A percentile compares a stretch with the other conserved stretches of the same genome.
These are phyloP conservation scores for Diplolepis rosae DNA, from an alignment of 2,888 invertebrate genomes.

Conservation along the genomic window DNA sequence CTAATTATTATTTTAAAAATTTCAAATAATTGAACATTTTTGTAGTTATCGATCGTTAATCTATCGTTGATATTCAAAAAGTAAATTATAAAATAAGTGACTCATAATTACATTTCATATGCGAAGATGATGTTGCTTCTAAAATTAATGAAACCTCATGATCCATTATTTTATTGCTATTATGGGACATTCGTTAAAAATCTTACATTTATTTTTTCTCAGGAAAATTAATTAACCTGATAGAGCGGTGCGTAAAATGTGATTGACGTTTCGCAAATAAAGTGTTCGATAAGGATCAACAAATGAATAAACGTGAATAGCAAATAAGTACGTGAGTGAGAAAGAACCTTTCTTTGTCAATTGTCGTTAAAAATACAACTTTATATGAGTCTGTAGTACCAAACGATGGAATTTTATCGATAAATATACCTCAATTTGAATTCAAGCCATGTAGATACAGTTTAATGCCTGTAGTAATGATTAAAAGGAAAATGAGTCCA, in stretches of 20 bases:
- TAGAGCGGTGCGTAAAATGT: slow-evolving; percentile 1
- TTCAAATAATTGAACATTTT: too few relatives aligned
- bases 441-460: slow-evolving; percentile 10
- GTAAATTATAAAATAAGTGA: too few relatives aligned
- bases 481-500: slow-evolving; percentile 15
- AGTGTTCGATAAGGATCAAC: slow-evolving; percentile 9
- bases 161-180: not conserved
- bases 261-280: slow-evolving; percentile 17
- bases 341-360: not conserved
- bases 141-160: too few relatives aligned
- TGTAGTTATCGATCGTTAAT: too few relatives aligned
- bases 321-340: not conserved
- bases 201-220: not conserved
- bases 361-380: not conserved
- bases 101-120: too few relatives aligned
- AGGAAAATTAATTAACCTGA: not conserved
- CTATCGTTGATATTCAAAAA: too few relatives aligned
- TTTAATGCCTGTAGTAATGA: not conserved
- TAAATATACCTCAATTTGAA: not conserved
- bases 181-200: not conserved
- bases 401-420: slow-evolving; percentile 12
- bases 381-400: not conserved
- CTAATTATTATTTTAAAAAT: too few relatives aligned
- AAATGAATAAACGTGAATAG: not conserved
- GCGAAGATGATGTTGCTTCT: too few relatives aligned